These are phyloP conservation scores for Coranthus polyacanthus DNA, from an alignment of 2,797 vertebrate species.

Conservation along the genomic window DNA sequence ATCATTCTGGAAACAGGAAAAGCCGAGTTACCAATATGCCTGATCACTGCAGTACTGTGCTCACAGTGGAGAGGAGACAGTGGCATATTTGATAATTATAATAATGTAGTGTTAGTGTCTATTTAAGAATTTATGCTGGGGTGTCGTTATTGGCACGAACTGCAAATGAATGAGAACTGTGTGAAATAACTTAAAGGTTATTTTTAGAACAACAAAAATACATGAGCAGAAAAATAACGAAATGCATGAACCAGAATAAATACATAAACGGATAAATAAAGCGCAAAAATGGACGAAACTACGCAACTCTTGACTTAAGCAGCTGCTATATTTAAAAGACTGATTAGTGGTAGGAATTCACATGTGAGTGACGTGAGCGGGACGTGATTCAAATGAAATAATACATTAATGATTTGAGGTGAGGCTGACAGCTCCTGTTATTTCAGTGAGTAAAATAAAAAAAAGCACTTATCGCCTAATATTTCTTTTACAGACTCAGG, in stretches of 20 bases:
- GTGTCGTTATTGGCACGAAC: not conserved
- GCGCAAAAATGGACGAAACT: too few relatives aligned
- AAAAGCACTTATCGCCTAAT: not conserved
- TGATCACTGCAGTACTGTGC: not conserved
- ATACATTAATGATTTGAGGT: not conserved
- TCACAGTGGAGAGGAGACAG: not conserved
- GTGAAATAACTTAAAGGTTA: too few relatives aligned
- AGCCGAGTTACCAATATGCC: too few relatives aligned
- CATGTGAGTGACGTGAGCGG: not conserved
- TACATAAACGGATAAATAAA: too few relatives aligned
- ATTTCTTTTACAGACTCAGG: constrained; percentile 3
- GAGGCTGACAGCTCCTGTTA: not conserved
- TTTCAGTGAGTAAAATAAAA: constrained; percentile 18
- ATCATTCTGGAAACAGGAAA: constrained; percentile 30
- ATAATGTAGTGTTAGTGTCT: not conserved
- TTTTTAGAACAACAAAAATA: too few relatives aligned
- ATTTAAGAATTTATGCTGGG: not conserved
- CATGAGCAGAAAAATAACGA: too few relatives aligned
- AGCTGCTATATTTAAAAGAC: too few relatives aligned
- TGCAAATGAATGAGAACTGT: too few relatives aligned
- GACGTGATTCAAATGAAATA: not conserved
- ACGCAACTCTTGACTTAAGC: too few relatives aligned
- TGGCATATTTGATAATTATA: not conserved
- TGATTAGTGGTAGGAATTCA: not conserved
- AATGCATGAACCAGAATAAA: too few relatives aligned